Percentiles rank a stretch among this genome's conserved stretches.
These are phyloP conservation scores for Rhynchonycteris naso DNA, from an alignment of 2,797 vertebrate species.

Conservation along the genomic window DNA sequence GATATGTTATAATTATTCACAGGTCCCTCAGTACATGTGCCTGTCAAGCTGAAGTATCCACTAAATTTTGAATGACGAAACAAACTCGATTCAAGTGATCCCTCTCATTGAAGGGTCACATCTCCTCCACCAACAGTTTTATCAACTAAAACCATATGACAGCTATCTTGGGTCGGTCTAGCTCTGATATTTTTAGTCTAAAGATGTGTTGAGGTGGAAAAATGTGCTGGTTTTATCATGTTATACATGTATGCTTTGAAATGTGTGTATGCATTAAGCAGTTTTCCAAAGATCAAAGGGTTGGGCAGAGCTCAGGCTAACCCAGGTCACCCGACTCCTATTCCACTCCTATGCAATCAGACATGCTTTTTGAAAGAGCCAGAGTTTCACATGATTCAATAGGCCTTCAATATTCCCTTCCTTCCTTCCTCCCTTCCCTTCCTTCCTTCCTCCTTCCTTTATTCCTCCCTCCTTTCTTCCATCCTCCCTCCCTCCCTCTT, in stretches of 20 bases:
- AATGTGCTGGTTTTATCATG: not conserved
- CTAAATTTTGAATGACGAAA: not conserved
- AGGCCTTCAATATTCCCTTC: not conserved
- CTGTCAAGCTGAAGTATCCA: not conserved
- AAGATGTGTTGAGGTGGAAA: not conserved
- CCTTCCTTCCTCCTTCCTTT: accelerated
- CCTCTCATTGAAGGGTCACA: not conserved
- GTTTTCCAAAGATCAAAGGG: constrained; percentile 33
- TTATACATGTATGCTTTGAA: not conserved
- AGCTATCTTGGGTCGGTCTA: not conserved
- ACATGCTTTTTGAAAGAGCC: not conserved
- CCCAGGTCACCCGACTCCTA: not conserved
- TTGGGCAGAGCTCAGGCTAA: not conserved
- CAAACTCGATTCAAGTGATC: not conserved
- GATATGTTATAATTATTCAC: not conserved
- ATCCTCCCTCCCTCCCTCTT: not conserved
- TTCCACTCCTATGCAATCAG: not conserved
- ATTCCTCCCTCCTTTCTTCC: too few relatives aligned
- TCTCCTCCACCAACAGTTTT: not conserved
- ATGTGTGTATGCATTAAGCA: not conserved
- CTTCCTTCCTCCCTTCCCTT: not conserved
- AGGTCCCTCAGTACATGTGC: not conserved
- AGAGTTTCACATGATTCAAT: not conserved
- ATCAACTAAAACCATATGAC: not conserved
- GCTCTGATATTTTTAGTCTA: constrained; percentile 18